Percentiles rank a stretch among this genome's conserved stretches.
phyloP scores from a whole-genome alignment of 2,797 vertebrate species.

The Pantherophis vulpinus region DNA sequence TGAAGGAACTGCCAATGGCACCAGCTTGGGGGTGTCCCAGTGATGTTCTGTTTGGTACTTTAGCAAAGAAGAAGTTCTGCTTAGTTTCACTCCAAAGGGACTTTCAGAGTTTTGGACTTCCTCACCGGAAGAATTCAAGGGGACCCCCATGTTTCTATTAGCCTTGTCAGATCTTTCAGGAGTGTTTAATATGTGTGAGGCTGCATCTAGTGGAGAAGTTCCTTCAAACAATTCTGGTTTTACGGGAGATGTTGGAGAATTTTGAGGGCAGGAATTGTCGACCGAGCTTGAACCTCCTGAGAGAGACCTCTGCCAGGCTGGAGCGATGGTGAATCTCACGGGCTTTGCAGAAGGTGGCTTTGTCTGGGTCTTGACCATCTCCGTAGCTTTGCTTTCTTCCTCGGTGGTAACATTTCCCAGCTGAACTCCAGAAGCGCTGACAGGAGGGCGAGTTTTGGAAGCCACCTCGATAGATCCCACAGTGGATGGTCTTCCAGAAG shows the following conservation, averaged over 20 bases:
- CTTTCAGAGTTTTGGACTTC: slow-evolving; percentile 68
- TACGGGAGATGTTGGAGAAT: slow-evolving; percentile 40
- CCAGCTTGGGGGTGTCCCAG: slow-evolving; percentile 32
- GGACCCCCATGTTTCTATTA: slow-evolving; percentile 17
- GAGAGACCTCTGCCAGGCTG: slow-evolving; percentile 77
- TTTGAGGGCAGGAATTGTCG: slow-evolving; percentile 58
- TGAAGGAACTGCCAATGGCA: not conserved
- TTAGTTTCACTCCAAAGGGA: slow-evolving; percentile 82
- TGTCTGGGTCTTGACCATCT: slow-evolving; percentile 24
- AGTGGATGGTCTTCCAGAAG: slow-evolving; percentile 35
- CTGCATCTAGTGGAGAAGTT: slow-evolving; percentile 35
- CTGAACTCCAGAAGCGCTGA: not conserved
- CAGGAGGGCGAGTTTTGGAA: slow-evolving; percentile 31
- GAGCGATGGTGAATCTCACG: slow-evolving; percentile 70
- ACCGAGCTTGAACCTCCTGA: slow-evolving; percentile 58
- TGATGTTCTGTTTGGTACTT: slow-evolving; percentile 71
- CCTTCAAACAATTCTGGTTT: slow-evolving; percentile 59
- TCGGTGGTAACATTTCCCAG: slow-evolving; percentile 12
- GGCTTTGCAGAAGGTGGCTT: slow-evolving; percentile 61
- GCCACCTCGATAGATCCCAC: slow-evolving; percentile 29
- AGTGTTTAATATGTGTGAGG: slow-evolving; percentile 16
- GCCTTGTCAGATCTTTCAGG: slow-evolving; percentile 45
- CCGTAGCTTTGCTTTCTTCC: slow-evolving; percentile 28
- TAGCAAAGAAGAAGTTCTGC: slow-evolving; percentile 75
- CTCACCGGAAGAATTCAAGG: slow-evolving; percentile 10